These are phyloP conservation scores for Bombus balteatus DNA, from an alignment of 1,140 invertebrate species.

Conservation along the genomic window DNA sequence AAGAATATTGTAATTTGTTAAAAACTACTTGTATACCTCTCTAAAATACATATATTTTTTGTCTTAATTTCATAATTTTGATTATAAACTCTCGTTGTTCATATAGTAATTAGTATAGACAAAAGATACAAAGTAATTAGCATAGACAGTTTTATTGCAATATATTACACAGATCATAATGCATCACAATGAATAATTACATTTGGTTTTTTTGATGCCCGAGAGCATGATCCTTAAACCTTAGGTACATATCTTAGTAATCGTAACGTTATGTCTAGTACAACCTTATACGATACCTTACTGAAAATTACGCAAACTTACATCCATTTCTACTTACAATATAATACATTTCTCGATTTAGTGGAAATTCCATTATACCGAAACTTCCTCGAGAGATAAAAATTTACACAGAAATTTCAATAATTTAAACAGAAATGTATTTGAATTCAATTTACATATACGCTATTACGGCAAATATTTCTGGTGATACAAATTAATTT, in stretches of 20 bases:
- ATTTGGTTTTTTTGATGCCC: slow-evolving; percentile 64
- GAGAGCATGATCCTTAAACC: slow-evolving; percentile 45
- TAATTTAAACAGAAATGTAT: background rate
- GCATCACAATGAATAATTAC: slow-evolving; percentile 78
- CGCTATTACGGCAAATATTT: background rate
- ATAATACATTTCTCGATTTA: slow-evolving; percentile 74
- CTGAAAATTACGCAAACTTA: slow-evolving; percentile 72
- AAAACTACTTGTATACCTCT: background rate
- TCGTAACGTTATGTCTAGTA: slow-evolving; percentile 72
- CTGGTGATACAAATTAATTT: background rate
- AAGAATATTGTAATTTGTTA: background rate
- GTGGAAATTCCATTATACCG: slow-evolving; percentile 17
- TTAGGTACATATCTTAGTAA: slow-evolving; percentile 65
- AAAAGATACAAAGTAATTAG: slow-evolving; percentile 36
- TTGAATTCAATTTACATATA: background rate
- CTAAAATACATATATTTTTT: background rate
- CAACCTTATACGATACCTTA: slow-evolving; percentile 68
- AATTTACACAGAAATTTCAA: background rate
- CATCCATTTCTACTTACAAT: slow-evolving; percentile 81
- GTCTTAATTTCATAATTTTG: too few species aligned
- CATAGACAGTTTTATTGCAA: slow-evolving; percentile 74
- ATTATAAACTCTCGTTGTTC: too few species aligned
- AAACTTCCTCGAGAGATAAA: slow-evolving; percentile 18
- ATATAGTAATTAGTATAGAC: background rate
- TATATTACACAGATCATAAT: slow-evolving; percentile 79